Evolutionary conservation across 1,140 invertebrate species (phyloP).

Genomic region (Diorhabda elongata): DNA sequence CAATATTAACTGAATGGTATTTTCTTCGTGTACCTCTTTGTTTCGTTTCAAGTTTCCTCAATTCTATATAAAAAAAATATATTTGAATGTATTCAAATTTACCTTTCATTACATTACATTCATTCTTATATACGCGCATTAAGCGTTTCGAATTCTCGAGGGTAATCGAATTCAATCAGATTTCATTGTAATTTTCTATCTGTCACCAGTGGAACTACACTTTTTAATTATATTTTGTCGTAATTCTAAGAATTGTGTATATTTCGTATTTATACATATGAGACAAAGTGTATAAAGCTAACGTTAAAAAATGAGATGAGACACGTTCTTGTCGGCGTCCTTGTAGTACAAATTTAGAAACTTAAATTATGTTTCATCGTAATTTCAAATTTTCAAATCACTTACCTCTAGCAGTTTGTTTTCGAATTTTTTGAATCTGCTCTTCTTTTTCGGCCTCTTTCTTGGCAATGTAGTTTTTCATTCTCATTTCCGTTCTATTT

Average conservation of each 20-base stretch:
- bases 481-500: constrained; percentile 46
- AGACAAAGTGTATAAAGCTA: too few relatives aligned
- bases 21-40: constrained; percentile 44
- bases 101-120: too few relatives aligned
- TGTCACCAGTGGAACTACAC: too few relatives aligned
- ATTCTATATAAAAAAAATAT: constrained; percentile 43
- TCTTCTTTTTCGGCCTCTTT: constrained; percentile 49
- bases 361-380: neutral
- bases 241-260: too few relatives aligned
- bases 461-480: constrained; percentile 47
- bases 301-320: too few relatives aligned
- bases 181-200: too few relatives aligned
- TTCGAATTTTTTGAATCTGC: constrained; percentile 46
- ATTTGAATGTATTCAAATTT: neutral
- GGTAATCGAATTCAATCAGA: too few relatives aligned
- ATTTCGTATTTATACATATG: too few relatives aligned
- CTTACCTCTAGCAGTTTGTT: constrained; percentile 49
- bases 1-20: constrained; percentile 45
- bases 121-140: too few relatives aligned
- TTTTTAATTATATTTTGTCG: too few relatives aligned
- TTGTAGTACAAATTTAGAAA: neutral
- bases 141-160: too few relatives aligned
- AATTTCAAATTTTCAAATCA: neutral
- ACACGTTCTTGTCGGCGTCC: neutral
- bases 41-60: constrained; percentile 53